Evolutionary conservation across 2,797 vertebrate species (phyloP).

Genomic region (Enteromius afrohamiltoni): DNA sequence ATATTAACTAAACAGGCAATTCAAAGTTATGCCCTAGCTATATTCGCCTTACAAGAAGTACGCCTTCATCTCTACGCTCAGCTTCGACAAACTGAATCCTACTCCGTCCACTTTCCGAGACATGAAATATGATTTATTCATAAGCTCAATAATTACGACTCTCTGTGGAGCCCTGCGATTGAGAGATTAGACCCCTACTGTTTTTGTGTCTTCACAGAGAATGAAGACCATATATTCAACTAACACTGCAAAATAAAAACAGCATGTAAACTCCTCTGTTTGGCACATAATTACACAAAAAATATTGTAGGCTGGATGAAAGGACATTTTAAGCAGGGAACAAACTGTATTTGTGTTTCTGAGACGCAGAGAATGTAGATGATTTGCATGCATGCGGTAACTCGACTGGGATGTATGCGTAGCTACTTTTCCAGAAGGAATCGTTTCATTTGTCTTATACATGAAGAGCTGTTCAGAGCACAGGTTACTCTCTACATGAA

Average conservation of each 20-base stretch:
- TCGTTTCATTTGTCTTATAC: slow-evolving; percentile 44
- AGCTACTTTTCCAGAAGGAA: slow-evolving; percentile 39
- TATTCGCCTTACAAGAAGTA: background rate
- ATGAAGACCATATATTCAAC: slow-evolving; percentile 32
- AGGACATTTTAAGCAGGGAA: background rate
- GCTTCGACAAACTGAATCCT: slow-evolving; percentile 19
- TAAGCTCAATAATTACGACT: slow-evolving; percentile 46
- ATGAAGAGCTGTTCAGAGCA: background rate
- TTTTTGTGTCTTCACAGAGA: slow-evolving; percentile 41
- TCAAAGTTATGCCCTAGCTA: background rate
- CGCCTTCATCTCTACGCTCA: background rate
- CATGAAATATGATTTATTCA: slow-evolving; percentile 48
- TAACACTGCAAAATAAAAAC: slow-evolving; percentile 20
- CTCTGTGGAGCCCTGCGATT: slow-evolving; percentile 32
- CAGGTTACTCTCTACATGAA: background rate
- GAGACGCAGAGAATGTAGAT: slow-evolving; percentile 3
- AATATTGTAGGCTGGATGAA: slow-evolving; percentile 6
- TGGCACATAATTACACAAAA: slow-evolving; percentile 27
- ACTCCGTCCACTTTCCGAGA: slow-evolving; percentile 13
- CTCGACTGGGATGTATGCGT: slow-evolving; percentile 12
- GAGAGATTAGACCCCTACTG: slow-evolving; percentile 46
- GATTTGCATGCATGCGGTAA: slow-evolving; percentile 38
- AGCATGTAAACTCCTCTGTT: slow-evolving; percentile 33
- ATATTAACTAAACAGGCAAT: background rate
- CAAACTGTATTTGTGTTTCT: background rate